A percentile compares a stretch with the other conserved stretches of the same genome.
Evolutionary conservation across 2,113 vertebrate species (phyloP).

Genomic region (Macroglossus sobrinus): DNA sequence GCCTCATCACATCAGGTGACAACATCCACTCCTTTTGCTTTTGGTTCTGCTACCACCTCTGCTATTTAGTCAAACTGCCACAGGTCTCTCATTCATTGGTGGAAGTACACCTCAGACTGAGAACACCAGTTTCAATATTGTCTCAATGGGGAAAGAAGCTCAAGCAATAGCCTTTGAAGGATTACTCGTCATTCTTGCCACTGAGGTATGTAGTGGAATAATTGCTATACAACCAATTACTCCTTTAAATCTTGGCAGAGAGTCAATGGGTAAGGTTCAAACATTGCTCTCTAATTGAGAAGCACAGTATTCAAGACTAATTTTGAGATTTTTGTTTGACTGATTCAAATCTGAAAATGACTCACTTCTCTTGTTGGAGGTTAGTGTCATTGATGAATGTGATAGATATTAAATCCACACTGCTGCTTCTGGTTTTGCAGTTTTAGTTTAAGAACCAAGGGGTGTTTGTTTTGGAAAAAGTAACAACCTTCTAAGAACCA

Average conservation of each 20-base stretch:
- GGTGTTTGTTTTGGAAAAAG: conserved; percentile 22
- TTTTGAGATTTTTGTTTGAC: conserved; percentile 8
- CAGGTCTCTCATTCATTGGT: conserved; percentile 64
- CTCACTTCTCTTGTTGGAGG: background rate
- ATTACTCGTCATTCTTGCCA: conserved; percentile 79
- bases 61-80: background rate
- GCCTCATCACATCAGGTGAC: conserved; percentile 70
- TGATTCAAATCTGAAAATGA: background rate
- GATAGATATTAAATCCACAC: conserved; percentile 1
- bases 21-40: conserved; percentile 73
- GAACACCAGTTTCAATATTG: background rate
- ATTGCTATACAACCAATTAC: conserved; percentile 56
- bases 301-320: background rate
- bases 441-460: conserved; percentile 36
- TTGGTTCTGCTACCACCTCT: conserved; percentile 72
- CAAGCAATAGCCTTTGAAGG: conserved; percentile 29
- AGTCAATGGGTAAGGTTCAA: conserved; percentile 62
- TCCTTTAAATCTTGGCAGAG: conserved; percentile 74
- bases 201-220: conserved; percentile 56
- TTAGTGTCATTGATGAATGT: conserved; percentile 10
- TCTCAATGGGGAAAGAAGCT: background rate
- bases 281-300: background rate
- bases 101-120: background rate
- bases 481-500: conserved; percentile 10
- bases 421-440: background rate